Conservation (phyloP, 2,113 vertebrate genomes). For the Raja brachyura region DNA sequence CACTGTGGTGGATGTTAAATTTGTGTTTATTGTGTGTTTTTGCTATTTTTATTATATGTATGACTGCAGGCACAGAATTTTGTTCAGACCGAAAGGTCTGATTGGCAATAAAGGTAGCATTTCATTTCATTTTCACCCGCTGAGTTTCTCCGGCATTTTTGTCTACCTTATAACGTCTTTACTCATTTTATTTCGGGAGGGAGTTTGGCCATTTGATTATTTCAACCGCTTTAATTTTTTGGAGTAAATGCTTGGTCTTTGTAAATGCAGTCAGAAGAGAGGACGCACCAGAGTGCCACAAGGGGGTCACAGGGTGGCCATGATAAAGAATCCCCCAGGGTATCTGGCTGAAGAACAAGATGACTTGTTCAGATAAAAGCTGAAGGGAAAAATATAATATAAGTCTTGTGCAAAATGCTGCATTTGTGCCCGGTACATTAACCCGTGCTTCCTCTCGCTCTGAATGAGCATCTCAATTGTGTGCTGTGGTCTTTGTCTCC, state of each 20-base stretch:
- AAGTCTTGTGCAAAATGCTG: slow-evolving; percentile 4
- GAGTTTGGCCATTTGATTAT: background rate
- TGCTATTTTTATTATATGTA: too few relatives aligned
- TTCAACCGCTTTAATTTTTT: background rate
- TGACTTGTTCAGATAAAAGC: background rate
- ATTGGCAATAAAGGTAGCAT: too few relatives aligned
- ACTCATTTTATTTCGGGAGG: background rate
- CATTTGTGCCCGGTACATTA: slow-evolving; percentile 27
- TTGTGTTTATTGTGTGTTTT: too few relatives aligned
- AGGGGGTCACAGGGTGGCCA: background rate
- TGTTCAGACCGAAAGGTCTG: too few relatives aligned
- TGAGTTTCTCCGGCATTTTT: too few relatives aligned
- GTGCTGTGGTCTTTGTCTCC: background rate
- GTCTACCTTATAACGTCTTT: too few relatives aligned
- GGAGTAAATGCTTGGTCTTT: slow-evolving; percentile 11
- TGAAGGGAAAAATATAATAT: background rate
- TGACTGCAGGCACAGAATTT: too few relatives aligned
- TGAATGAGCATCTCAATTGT: slow-evolving; percentile 20
- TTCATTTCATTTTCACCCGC: too few relatives aligned
- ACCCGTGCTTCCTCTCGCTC: background rate
- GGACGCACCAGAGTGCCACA: background rate
- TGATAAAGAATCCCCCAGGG: background rate
- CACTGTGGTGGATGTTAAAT: too few relatives aligned
- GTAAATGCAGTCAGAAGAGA: background rate
- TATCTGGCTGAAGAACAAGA: slow-evolving; percentile 17